A percentile compares a stretch with the other conserved stretches of the same genome.
phyloP scores from a whole-genome alignment of 2,113 vertebrate genomes.

The Rattus norvegicus region GRCr8 NC_086020.1:111496001-111496500 shows the following conservation, averaged over 20 bases:
- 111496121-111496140: background rate
- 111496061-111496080: background rate
- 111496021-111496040: too few relatives aligned
- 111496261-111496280: constrained; percentile 52
- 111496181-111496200: constrained; percentile 51
- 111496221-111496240: constrained; percentile 44
- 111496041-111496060: background rate
- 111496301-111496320: constrained; percentile 6
- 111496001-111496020: background rate
- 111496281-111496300: constrained; percentile 27
- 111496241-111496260: constrained; percentile 48
- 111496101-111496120: background rate
- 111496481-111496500: constrained; percentile 5
- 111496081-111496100: background rate
- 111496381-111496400: background rate
- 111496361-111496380: background rate
- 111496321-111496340: background rate
- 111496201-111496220: constrained; percentile 27
- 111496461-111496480: background rate
- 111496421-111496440: background rate
- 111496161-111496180: constrained; percentile 52
- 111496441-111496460: background rate
- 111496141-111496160: constrained; percentile 61
- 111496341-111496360: background rate
- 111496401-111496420: background rate